Conservation (phyloP, 2,888 invertebrate species). For the Bombylius major region DNA sequence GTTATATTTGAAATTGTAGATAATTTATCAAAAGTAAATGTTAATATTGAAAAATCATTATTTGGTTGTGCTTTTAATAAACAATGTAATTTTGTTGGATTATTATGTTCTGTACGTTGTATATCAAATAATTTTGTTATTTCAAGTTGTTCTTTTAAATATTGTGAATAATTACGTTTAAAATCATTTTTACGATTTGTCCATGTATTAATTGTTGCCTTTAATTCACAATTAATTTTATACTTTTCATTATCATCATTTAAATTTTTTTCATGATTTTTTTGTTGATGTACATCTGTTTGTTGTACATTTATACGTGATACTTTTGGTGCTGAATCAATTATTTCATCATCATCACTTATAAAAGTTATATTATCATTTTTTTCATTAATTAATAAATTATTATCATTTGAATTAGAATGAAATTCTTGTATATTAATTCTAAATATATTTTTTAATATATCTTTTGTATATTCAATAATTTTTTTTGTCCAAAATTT, state of each 20-base stretch:
- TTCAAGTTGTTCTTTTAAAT: slow-evolving; percentile 5
- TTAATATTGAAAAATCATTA: not conserved
- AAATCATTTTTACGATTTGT: slow-evolving; percentile 1
- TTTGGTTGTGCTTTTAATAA: not conserved
- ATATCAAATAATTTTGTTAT: not conserved
- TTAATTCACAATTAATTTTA: slow-evolving; percentile 1
- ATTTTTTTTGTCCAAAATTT: slow-evolving; percentile 9
- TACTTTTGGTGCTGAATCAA: not conserved
- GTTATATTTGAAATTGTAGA: not conserved
- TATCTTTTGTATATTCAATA: slow-evolving; percentile 1
- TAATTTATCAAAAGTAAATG: not conserved
- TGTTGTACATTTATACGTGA: not conserved
- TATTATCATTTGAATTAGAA: too few species aligned
- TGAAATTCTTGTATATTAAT: not conserved
- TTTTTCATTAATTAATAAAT: too few species aligned
- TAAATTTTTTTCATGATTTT: not conserved
- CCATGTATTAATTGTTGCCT: slow-evolving; percentile 3
- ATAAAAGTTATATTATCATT: too few species aligned
- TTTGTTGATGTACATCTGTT: not conserved
- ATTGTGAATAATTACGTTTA: slow-evolving; percentile 1
- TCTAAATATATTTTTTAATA: slow-evolving; percentile 2
- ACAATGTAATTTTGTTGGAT: not conserved
- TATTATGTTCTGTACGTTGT: not conserved
- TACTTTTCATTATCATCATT: not conserved
- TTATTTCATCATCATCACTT: not conserved